phyloP scores from a whole-genome alignment of 2,797 vertebrate species.

The Labeo calbasu region DNA sequence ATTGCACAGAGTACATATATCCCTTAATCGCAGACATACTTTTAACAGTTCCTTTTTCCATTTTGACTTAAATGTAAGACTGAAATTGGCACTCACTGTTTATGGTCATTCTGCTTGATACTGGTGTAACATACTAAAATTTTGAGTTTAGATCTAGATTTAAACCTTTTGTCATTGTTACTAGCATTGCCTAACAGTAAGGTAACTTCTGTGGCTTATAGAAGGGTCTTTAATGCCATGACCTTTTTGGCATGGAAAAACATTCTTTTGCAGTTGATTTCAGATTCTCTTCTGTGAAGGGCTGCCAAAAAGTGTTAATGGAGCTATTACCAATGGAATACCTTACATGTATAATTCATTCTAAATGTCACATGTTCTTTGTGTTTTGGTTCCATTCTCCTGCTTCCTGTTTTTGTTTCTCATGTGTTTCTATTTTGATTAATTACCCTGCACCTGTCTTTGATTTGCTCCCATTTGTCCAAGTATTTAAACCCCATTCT shows the following conservation, averaged over 20 bases:
- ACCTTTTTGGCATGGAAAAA: background rate
- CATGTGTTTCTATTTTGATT: too few species aligned
- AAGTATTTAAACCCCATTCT: too few species aligned
- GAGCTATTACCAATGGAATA: background rate
- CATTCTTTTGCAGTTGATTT: background rate
- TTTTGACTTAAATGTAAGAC: background rate
- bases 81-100: background rate
- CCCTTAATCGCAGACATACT: background rate
- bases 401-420: too few species aligned
- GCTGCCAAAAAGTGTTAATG: background rate
- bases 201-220: background rate
- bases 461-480: too few species aligned
- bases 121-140: background rate
- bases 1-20: too few species aligned
- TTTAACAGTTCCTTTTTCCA: background rate
- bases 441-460: too few species aligned
- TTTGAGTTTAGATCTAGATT: background rate
- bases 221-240: background rate
- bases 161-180: background rate
- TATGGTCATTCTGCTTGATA: background rate
- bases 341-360: conserved; percentile 28
- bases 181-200: background rate
- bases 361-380: background rate
- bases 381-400: too few species aligned
- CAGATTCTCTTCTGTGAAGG: background rate